These are phyloP conservation scores for Bubalus kerabau DNA, from an alignment of 2,113 vertebrate species.

Conservation along the genomic window DNA sequence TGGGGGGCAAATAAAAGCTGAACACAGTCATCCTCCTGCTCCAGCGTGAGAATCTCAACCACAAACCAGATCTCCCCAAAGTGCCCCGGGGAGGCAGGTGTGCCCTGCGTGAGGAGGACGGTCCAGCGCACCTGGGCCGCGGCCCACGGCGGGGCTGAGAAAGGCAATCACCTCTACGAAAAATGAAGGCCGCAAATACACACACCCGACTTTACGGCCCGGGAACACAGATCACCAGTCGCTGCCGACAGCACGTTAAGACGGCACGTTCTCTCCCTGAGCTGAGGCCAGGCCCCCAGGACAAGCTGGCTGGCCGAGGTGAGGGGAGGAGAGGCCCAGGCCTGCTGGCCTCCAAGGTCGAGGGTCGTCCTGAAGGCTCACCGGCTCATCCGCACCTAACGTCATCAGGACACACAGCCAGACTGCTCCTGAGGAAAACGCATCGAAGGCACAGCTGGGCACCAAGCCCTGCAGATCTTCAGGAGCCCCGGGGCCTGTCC, in stretches of 20 bases:
- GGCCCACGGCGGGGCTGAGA: not conserved
- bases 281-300: not conserved
- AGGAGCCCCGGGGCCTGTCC: not conserved
- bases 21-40: constrained; percentile 65
- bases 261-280: accelerated
- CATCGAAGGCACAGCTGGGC: accelerated
- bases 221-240: accelerated
- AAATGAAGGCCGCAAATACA: constrained; percentile 32
- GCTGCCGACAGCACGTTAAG: not conserved
- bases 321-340: not conserved
- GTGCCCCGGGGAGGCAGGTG: constrained; percentile 63
- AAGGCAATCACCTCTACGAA: constrained; percentile 25
- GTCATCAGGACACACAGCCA: accelerated
- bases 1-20: constrained; percentile 80
- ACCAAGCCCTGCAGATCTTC: accelerated
- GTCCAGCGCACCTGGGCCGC: not conserved
- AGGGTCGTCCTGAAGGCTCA: accelerated
- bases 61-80: constrained; percentile 74
- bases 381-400: accelerated
- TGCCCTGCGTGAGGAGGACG: constrained; percentile 21
- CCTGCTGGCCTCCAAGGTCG: not conserved
- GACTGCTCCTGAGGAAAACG: accelerated
- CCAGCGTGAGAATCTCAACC: constrained; percentile 74
- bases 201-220: not conserved
- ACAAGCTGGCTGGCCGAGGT: not conserved